phyloP scores from a whole-genome alignment of 2,888 invertebrate species.

The Hirtodrosophila trivittata region DNA sequence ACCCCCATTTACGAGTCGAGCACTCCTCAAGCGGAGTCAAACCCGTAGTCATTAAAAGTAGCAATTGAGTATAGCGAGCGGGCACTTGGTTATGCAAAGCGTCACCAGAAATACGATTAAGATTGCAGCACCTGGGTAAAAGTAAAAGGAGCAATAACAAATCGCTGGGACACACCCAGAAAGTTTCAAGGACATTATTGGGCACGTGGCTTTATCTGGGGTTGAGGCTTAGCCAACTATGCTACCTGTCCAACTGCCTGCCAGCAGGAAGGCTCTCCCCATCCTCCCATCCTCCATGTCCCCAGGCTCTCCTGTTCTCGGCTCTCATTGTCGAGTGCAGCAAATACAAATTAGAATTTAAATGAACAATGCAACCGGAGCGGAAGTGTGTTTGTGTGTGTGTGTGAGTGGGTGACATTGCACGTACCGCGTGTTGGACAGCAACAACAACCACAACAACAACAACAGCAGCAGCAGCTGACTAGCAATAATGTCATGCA shows the following conservation, averaged over 20 bases:
- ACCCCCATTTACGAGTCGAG: conserved; percentile 14
- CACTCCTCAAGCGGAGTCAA: conserved; percentile 2
- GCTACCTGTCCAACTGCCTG: conserved; percentile 49
- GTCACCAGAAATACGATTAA: conserved; percentile 52
- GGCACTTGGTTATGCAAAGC: conserved; percentile 23
- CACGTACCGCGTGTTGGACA: conserved; percentile 59
- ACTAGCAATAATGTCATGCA: conserved; percentile 73
- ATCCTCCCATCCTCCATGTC: conserved; percentile 30
- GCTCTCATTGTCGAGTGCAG: conserved; percentile 62
- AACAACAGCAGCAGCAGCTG: conserved; percentile 28
- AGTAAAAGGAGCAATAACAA: conserved; percentile 46
- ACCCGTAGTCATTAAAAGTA: conserved; percentile 36
- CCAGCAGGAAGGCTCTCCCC: conserved; percentile 58
- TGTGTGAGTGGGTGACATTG: conserved; percentile 56
- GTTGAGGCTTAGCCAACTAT: neutral
- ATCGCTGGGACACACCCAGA: conserved; percentile 43
- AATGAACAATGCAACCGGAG: conserved; percentile 76
- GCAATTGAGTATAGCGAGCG: conserved; percentile 32
- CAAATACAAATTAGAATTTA: conserved; percentile 80
- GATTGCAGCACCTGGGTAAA: conserved; percentile 51
- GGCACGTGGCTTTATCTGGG: conserved; percentile 49
- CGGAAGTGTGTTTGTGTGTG: conserved; percentile 62
- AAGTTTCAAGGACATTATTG: conserved; percentile 71
- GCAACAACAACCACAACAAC: conserved; percentile 32
- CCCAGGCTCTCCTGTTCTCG: conserved; percentile 41